phyloP scores from a whole-genome alignment of 2,797 vertebrate species.

The Trachops cirrhosus region DNA sequence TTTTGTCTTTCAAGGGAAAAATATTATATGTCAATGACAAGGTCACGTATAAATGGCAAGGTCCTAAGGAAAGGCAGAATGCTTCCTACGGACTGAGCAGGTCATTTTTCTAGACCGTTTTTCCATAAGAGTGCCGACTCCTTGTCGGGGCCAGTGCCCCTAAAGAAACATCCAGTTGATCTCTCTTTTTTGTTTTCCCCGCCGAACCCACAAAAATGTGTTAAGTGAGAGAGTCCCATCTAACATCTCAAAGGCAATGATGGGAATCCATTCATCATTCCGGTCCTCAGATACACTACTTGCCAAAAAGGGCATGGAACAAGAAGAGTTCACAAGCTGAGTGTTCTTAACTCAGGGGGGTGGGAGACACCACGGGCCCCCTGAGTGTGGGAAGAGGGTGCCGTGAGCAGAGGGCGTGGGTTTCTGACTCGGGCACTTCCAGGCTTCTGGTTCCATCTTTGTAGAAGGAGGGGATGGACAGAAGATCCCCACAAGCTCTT shows the following conservation, averaged over 20 bases:
- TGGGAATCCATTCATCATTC: background rate
- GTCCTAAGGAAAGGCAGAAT: background rate
- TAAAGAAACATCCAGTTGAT: background rate
- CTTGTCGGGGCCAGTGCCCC: background rate
- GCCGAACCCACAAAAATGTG: background rate
- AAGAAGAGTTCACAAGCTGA: background rate
- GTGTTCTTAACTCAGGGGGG: background rate
- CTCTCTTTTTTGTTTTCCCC: background rate
- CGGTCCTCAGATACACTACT: background rate
- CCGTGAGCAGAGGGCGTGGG: background rate
- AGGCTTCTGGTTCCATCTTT: background rate
- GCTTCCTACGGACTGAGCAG: background rate
- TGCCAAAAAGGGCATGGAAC: background rate
- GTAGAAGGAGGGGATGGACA: background rate
- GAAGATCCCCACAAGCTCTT: background rate
- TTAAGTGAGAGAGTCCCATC: background rate
- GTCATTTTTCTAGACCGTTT: background rate
- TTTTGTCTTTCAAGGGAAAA: background rate
- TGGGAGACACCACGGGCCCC: background rate
- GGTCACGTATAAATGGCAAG: background rate
- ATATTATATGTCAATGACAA: background rate
- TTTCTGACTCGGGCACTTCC: background rate
- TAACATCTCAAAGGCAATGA: background rate
- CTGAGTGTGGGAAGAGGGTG: background rate
- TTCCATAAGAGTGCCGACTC: background rate